Evolutionary conservation across 2,113 vertebrate genomes (phyloP), one percentile per base, ranked within the genome.

Genomic region (Agelaius phoeniceus): DNA sequence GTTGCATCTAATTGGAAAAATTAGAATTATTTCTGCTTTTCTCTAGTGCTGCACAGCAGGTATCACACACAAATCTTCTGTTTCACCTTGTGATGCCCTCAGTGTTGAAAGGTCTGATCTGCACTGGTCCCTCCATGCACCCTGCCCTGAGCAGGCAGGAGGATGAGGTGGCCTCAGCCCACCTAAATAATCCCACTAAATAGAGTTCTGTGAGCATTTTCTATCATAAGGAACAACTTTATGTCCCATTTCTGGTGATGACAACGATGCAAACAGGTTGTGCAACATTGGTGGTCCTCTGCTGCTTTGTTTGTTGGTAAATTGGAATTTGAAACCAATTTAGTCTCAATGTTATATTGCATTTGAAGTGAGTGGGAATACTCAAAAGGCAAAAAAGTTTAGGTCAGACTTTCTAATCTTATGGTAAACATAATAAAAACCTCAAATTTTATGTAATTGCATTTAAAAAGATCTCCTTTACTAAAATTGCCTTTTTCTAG

Each of bases 91-190:
- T 69, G 76, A 8, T 73, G 37, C 19, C 5, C 31, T 52, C 5
- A 3, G 33, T 44, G 26, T 4, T 65, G 23, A 31, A 19, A 52
- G 41, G 22, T 74, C 27, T 84, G 37, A 3, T 8, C 12, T 37
- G 15, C 11, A 2, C 31, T 39, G 35, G 10, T 23, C 27, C 5
- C 20, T 58, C 24, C 0, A 0, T 6, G 28, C 20, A 24, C 22
- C 27, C 43, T 49, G 66, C 31, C 13, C 44, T 51, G 71, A 35
- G 49, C 55, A 43, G 52, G 20, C 58, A 30, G 22, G 17, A 27
- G 30, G 44, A 15, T 0, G 6, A 21, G 23, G 51, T 79, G 66
- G 9, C 22, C 28, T 80, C 13, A 54, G n/a, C 35, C 63, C 68
- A 46, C 49, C 48, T 24, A 8, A 72, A 44, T 24, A 16, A 41